Evolutionary conservation across 2,888 invertebrate genomes (phyloP), one percentile per base, ranked within the genome.

Genomic region (Fragum whitleyi): DNA sequence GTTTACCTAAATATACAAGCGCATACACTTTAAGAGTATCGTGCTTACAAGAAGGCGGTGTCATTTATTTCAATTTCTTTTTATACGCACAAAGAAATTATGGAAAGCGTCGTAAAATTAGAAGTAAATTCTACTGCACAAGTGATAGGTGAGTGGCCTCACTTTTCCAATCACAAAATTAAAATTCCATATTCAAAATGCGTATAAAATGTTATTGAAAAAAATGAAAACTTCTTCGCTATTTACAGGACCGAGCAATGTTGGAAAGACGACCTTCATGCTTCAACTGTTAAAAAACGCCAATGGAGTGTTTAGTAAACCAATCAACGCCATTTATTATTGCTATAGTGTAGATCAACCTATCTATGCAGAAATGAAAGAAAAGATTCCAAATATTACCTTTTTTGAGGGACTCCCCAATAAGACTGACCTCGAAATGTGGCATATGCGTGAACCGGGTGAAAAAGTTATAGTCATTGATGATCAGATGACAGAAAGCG

Each of bases 321-420:
- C 81, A 11, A 73, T 78, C 14, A 77, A 81, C 69, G 75, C 67
- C 21, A 79, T 79, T 16, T 75, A 76, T 36, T 84, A 74, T 57
- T 81, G 77, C 53, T 84, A 80, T 47, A 62, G 83, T 28, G 83
- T 84, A 11, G 78, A 84, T 74, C 86, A 86, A 73, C 83, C 82
- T 11, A 61, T 84, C 19, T 86, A 69, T 65, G 72, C 72, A 19
- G 75, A 82, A 42, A 84, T 86, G 74, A 78, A 84, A 76, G 57
- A 65, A n/a, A 23, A 61, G 1, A 76, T 86, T 29, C 78, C 83
- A 0, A 26, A 79, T n/a, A 69, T 86, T 1, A 69, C 47, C 16
- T 82, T 85, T 73, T 67, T 67, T 42, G 73, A 79, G 23, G 81
- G 81, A 7, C 73, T 83, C 16, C 86, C 83, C 16, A 74, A 73